Percentiles rank a stretch among this genome's conserved stretches.
Evolutionary conservation across 1,140 invertebrate species (phyloP).

Genomic region (Yoshiicerus persimilis): DNA sequence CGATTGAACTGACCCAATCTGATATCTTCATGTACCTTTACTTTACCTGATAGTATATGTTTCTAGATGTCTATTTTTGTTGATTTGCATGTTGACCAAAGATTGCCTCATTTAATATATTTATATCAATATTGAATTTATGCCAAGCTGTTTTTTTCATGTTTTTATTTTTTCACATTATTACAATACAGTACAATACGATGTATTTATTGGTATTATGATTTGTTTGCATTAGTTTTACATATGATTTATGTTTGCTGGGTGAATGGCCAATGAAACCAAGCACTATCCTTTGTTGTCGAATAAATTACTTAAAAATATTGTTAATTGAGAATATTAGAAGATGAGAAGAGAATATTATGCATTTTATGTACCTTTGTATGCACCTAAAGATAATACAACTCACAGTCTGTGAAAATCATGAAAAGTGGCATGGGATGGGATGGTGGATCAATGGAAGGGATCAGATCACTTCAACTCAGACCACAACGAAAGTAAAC

Average conservation of each 20-base stretch:
- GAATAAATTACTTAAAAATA: not conserved
- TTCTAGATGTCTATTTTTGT: not conserved
- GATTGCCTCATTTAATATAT: slow-evolving; percentile 42
- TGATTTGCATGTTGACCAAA: slow-evolving; percentile 49
- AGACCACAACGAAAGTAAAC: not conserved
- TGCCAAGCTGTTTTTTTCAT: slow-evolving; percentile 2
- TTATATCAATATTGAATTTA: not conserved
- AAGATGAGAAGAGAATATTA: not conserved
- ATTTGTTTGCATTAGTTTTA: not conserved
- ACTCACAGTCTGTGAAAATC: not conserved
- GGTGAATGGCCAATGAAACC: slow-evolving; percentile 7
- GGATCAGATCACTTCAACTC: not conserved
- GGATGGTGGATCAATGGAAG: not conserved
- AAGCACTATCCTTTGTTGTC: not conserved
- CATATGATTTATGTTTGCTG: not conserved
- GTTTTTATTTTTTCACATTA: not conserved
- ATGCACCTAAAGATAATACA: not conserved
- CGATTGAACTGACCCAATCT: not conserved
- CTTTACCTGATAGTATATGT: not conserved
- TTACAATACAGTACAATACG: not conserved
- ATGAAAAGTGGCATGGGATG: not conserved
- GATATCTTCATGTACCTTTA: not conserved
- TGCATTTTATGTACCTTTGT: not conserved
- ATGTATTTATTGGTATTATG: not conserved
- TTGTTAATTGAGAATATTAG: not conserved